Evolutionary conservation across 2,113 vertebrate genomes (phyloP).

Genomic region (Poeciliopsis retropinna): DNA sequence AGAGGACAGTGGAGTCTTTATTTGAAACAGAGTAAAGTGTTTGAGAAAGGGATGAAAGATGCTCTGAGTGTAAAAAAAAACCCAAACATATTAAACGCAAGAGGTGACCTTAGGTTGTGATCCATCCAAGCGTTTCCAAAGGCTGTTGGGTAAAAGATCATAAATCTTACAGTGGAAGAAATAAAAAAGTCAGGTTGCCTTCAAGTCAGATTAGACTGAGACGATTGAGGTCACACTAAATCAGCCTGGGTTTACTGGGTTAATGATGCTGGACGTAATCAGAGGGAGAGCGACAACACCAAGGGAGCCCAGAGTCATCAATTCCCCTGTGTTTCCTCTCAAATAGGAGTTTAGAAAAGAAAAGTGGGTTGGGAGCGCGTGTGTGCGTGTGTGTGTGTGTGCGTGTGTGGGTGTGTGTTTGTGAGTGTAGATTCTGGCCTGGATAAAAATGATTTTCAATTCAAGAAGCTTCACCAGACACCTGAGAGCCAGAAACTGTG

Average conservation of each 20-base stretch:
- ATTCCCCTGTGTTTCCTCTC: constrained; percentile 42
- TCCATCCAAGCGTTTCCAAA: no score
- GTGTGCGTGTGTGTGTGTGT: constrained; percentile 23
- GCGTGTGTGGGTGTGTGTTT: constrained; percentile 37
- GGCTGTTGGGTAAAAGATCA: not conserved
- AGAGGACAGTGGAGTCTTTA: not conserved
- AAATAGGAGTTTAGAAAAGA: constrained; percentile 53
- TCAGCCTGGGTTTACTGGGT: constrained; percentile 35
- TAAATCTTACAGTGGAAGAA: not conserved
- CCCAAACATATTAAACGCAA: no score
- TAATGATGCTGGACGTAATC: constrained; percentile 15
- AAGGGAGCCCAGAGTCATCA: constrained; percentile 41
- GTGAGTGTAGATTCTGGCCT: constrained; percentile 51
- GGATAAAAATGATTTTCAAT: constrained; percentile 42
- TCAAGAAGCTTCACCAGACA: constrained; percentile 56
- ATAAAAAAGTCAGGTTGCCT: not conserved
- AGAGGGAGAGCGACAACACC: constrained; percentile 11
- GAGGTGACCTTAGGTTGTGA: no score
- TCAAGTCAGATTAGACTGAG: constrained; percentile 7
- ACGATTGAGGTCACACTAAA: constrained; percentile 16
- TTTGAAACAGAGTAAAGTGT: not conserved
- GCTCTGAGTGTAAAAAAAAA: not conserved
- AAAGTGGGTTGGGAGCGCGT: constrained; percentile 54
- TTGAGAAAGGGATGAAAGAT: not conserved
- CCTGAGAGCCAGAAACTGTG: constrained; percentile 40